A percentile compares a stretch with the other conserved stretches of the same genome.
These are phyloP conservation scores for Halichoeres trimaculatus DNA, from an alignment of 2,113 vertebrate species.

Conservation along the genomic window DNA sequence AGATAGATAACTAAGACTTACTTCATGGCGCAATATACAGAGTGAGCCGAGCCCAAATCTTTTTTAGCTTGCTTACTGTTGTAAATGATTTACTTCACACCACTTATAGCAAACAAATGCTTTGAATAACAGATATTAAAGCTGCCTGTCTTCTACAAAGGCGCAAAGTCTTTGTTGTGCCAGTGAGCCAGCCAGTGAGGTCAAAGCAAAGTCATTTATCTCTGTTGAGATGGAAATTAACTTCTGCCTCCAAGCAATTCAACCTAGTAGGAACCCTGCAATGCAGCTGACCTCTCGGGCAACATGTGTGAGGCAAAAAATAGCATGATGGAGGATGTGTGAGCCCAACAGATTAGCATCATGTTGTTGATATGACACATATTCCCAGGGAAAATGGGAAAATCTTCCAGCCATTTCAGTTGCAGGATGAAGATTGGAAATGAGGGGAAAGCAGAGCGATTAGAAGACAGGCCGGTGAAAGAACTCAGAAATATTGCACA, in stretches of 20 bases:
- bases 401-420: slow-evolving; percentile 17
- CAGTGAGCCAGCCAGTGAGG: slow-evolving; percentile 53
- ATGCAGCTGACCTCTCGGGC: slow-evolving; percentile 62
- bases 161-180: slow-evolving; percentile 62
- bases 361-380: slow-evolving; percentile 50
- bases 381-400: slow-evolving; percentile 22
- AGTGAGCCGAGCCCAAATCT: background rate
- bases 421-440: background rate
- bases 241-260: slow-evolving; percentile 68
- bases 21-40: too few relatives aligned
- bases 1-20: too few relatives aligned
- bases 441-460: background rate
- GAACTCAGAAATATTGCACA: background rate
- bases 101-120: slow-evolving; percentile 7
- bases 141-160: slow-evolving; percentile 34
- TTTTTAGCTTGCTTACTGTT: slow-evolving; percentile 17
- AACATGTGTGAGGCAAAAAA: slow-evolving; percentile 62
- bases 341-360: slow-evolving; percentile 59
- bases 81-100: slow-evolving; percentile 36
- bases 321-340: slow-evolving; percentile 45
- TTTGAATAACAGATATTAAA: slow-evolving; percentile 44
- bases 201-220: slow-evolving; percentile 75
- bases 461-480: background rate
- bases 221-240: slow-evolving; percentile 77
- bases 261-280: slow-evolving; percentile 59